Percentiles rank a stretch among this genome's conserved stretches.
These are phyloP conservation scores for Tenebrosternarchus preto DNA, from an alignment of 2,113 vertebrate genomes.

Conservation along the genomic window DNA sequence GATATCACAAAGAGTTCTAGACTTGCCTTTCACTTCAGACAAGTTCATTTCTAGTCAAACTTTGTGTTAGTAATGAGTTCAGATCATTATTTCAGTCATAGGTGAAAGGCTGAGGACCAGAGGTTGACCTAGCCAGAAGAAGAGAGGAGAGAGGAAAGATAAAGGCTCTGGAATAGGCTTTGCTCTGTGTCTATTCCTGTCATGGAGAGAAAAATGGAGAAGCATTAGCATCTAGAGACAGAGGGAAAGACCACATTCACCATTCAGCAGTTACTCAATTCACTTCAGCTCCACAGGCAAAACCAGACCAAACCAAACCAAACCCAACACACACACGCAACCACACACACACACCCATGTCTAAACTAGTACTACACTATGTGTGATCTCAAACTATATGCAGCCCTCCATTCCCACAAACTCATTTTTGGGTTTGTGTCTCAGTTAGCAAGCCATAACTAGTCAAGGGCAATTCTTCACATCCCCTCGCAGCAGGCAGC, in stretches of 20 bases:
- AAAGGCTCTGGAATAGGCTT: conserved; percentile 63
- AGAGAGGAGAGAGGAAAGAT: conserved; percentile 19
- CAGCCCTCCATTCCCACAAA: conserved; percentile 61
- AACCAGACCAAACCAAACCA: conserved; percentile 29
- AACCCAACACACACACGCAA: conserved; percentile 2
- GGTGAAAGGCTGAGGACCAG: conserved; percentile 27
- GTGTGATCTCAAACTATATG: conserved; percentile 37
- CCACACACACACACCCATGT: background rate
- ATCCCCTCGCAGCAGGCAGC: conserved; percentile 18
- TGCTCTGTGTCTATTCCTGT: conserved; percentile 65
- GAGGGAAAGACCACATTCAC: conserved; percentile 36
- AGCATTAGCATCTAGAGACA: conserved; percentile 12
- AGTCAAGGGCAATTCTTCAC: conserved; percentile 14
- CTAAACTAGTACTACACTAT: background rate
- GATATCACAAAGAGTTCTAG: conserved; percentile 63
- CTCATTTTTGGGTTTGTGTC: conserved; percentile 64
- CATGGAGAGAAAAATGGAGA: conserved; percentile 35
- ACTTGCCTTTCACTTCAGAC: conserved; percentile 44
- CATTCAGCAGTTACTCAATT: conserved; percentile 32
- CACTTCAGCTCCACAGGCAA: conserved; percentile 40
- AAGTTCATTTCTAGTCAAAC: conserved; percentile 17
- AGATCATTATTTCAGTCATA: background rate
- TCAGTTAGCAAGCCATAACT: conserved; percentile 57
- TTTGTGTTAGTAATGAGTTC: conserved; percentile 18
- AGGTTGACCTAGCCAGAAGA: conserved; percentile 52